Conservation (phyloP, 2,113 vertebrate genomes). For the Oryzias melastigma region DNA sequence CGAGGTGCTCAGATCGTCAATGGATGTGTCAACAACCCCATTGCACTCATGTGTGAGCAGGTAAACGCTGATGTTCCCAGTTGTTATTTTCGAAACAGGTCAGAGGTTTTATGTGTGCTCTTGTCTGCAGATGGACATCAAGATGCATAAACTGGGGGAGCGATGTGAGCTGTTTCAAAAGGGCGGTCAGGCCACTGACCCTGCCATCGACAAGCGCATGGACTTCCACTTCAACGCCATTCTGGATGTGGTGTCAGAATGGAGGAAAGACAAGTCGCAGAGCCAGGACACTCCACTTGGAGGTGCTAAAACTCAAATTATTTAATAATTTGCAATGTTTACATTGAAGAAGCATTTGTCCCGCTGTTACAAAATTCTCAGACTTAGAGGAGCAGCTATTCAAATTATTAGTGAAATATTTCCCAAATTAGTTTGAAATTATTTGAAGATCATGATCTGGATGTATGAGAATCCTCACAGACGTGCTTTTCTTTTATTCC, state of each 20-base stretch:
- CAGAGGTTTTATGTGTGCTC: not conserved
- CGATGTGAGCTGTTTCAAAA: conserved; percentile 96
- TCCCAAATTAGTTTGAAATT: not conserved
- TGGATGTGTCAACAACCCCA: conserved; percentile 95
- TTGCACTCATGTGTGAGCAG: conserved; percentile 98
- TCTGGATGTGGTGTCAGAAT: conserved; percentile 96
- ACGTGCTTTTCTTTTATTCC: conserved; percentile 2
- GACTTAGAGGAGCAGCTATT: too few species aligned
- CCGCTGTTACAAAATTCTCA: too few species aligned
- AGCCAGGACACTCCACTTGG: conserved; percentile 90
- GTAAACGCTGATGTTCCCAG: conserved; percentile 57
- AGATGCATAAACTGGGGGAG: conserved; percentile 94
- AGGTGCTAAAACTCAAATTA: conserved; percentile 70
- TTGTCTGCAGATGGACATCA: conserved; percentile 85
- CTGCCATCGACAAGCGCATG: conserved; percentile 96
- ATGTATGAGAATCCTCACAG: not conserved
- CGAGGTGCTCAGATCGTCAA: conserved; percentile 95
- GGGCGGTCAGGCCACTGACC: conserved; percentile 89
- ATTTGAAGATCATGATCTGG: not conserved
- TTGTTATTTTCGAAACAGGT: not conserved
- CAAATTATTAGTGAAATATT: not conserved
- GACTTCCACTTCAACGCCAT: conserved; percentile 99
- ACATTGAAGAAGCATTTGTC: not conserved
- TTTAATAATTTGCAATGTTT: not conserved
- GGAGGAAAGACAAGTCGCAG: conserved; percentile 97